Base-by-base conservation (phyloP, 2,888 invertebrate genomes). In the Acanthococcus lagerstroemiae region DNA sequence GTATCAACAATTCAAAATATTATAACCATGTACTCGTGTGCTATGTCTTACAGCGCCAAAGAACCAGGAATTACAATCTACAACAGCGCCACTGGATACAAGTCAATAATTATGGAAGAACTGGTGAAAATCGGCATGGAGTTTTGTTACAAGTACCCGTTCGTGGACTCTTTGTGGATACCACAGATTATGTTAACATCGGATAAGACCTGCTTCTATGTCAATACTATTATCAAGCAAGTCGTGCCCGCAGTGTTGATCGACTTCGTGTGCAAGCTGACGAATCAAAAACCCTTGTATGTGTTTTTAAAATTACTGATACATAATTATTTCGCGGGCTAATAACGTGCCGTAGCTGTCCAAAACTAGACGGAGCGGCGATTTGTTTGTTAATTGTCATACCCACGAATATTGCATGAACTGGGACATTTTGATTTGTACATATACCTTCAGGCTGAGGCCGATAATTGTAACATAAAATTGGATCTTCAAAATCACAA, bases 211-310 rank as follows among this genome's bases (percentile, higher is more conserved):
- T 67, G 83, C 9, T 86, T 88, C 77, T 86, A 84, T 70, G 74
- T 87, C 1, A 81, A 83, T 74, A 82, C 86, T 6, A 76, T 90
- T 55, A 72, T 90, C 0, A 79, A 86, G 58, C 95, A 95, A 73
- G 75, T 91, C 19, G 71, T 91, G 12, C 90, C 94, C 0, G 92
- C 93, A 0, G 73, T 91, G 9, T 71, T 90, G 0, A 78, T 89
- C 24, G 95, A 95, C 73, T 71, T 78, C 0, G 69, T 84, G 0
- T 77, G 88, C 4, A 82, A 82, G 72, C 45, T 88, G 0, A 73
- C 80, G 0, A 89, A 91, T 9, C 80, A 79, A 67, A 84, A 86
- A 74, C 84, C 89, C 9, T 81, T 85, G 88, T 87, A 76, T 81
- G 82, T 73, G 61, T 61, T 21, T 24, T 21, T 21, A 21, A 15